These are phyloP conservation scores for Leptopilina clavipes DNA, from an alignment of 1,140 invertebrate species.

Conservation along the genomic window DNA sequence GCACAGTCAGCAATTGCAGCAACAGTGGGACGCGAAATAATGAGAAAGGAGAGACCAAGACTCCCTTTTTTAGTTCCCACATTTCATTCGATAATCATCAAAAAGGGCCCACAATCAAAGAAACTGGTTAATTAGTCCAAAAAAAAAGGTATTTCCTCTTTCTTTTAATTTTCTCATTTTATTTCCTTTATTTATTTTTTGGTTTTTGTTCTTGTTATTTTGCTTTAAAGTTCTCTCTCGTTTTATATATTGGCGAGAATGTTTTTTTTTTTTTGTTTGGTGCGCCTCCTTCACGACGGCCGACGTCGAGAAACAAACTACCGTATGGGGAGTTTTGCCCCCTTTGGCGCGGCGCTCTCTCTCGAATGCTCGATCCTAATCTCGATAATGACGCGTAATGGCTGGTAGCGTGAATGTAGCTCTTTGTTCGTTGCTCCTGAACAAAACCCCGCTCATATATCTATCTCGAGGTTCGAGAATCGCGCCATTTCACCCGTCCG, in stretches of 20 bases:
- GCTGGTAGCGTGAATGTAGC: conserved; percentile 72
- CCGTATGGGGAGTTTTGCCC: conserved; percentile 50
- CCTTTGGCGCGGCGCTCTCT: conserved; percentile 46
- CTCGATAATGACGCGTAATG: conserved; percentile 76
- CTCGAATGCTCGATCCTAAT: conserved; percentile 71
- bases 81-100: conserved; percentile 65
- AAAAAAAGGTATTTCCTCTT: conserved; percentile 53
- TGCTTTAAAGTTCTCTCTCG: too few species aligned
- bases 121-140: conserved; percentile 69
- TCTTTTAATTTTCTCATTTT: conserved; percentile 33
- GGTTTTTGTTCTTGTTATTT: too few species aligned
- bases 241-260: conserved; percentile 45
- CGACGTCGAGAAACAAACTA: conserved; percentile 39
- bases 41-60: conserved; percentile 50
- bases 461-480: conserved; percentile 55
- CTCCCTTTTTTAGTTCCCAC: conserved; percentile 54
- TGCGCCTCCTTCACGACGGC: conserved; percentile 36
- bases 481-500: conserved; percentile 65
- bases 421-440: conserved; percentile 69
- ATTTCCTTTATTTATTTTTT: not conserved
- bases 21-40: conserved; percentile 54
- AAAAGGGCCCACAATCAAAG: conserved; percentile 51
- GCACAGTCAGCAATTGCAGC: conserved; percentile 40
- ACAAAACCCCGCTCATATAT: conserved; percentile 61
- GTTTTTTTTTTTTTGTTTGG: conserved; percentile 1